These are phyloP conservation scores for Polyodon spathula DNA, from an alignment of 2,113 vertebrate genomes.

Conservation along the genomic window DNA sequence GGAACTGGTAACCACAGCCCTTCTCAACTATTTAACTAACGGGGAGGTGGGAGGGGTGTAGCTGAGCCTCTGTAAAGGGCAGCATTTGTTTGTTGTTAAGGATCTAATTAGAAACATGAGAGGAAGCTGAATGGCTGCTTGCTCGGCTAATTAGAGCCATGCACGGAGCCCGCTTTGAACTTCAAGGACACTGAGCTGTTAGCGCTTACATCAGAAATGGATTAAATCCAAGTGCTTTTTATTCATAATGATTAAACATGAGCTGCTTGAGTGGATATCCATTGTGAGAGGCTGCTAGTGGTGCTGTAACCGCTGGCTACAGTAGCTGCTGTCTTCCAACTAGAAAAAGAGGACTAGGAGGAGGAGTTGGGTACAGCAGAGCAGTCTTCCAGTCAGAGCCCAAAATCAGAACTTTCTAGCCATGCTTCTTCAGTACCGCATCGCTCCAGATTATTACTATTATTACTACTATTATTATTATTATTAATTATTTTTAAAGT, in stretches of 20 bases:
- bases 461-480: no score
- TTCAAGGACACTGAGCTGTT: constrained; percentile 84
- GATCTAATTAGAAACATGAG: constrained; percentile 84
- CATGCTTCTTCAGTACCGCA: no score
- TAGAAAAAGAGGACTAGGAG: no score
- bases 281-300: constrained; percentile 49
- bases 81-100: constrained; percentile 85
- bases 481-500: no score
- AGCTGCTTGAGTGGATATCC: constrained; percentile 60
- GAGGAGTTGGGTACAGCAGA: no score
- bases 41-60: constrained; percentile 33
- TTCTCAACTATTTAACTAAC: constrained; percentile 52
- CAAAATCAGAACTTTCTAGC: no score
- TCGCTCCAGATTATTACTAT: no score
- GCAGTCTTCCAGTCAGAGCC: no score
- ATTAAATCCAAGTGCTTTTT: constrained; percentile 73
- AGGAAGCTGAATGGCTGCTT: constrained; percentile 65
- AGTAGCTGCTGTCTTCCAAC: no score
- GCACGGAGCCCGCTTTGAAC: constrained; percentile 74
- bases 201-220: constrained; percentile 74
- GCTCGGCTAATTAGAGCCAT: constrained; percentile 79
- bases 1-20: constrained; percentile 18
- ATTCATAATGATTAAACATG: constrained; percentile 71
- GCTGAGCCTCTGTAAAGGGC: constrained; percentile 56
- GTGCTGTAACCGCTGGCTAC: background rate